phyloP scores from a whole-genome alignment of 2,888 invertebrate genomes.

The Lasioglossum calceatum region DNA sequence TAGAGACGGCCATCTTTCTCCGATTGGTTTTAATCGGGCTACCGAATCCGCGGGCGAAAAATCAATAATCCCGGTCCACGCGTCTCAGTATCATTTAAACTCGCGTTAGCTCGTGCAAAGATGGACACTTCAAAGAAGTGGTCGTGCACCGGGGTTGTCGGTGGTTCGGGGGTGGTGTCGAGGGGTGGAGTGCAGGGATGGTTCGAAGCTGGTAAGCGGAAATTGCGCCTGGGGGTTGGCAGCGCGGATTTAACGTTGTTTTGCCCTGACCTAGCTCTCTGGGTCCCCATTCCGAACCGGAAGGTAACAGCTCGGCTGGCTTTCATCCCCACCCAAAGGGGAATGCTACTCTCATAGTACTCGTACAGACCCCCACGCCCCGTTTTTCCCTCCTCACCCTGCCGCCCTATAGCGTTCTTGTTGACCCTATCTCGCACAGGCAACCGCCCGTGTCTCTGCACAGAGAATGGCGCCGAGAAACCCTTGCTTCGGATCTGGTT shows the following conservation, averaged over 20 bases:
- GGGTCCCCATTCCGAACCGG: constrained; percentile 69
- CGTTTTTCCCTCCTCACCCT: constrained; percentile 26
- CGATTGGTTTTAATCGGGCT: constrained; percentile 19
- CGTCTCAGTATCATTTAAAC: constrained; percentile 47
- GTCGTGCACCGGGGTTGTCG: constrained; percentile 47
- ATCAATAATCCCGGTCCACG: constrained; percentile 42
- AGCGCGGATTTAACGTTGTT: constrained; percentile 74
- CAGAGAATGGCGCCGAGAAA: constrained; percentile 27
- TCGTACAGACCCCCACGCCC: constrained; percentile 19
- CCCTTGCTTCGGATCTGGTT: constrained; percentile 27
- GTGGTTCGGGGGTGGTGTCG: neutral
- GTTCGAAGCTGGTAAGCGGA: constrained; percentile 62
- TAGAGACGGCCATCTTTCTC: neutral
- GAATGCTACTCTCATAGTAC: constrained; percentile 51
- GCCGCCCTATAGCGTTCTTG: constrained; percentile 37
- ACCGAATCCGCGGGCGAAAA: constrained; percentile 24
- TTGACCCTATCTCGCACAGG: constrained; percentile 55
- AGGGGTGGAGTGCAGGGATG: neutral
- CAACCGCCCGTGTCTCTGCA: constrained; percentile 44
- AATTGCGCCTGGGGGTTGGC: constrained; percentile 70
- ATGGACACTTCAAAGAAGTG: constrained; percentile 66
- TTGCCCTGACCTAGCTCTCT: constrained; percentile 76
- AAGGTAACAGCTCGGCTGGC: constrained; percentile 71
- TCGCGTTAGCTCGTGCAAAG: constrained; percentile 52
- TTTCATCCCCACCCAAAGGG: constrained; percentile 63